Base-by-base conservation (phyloP, 2,113 vertebrate species). In the Daboia siamensis region DNA sequence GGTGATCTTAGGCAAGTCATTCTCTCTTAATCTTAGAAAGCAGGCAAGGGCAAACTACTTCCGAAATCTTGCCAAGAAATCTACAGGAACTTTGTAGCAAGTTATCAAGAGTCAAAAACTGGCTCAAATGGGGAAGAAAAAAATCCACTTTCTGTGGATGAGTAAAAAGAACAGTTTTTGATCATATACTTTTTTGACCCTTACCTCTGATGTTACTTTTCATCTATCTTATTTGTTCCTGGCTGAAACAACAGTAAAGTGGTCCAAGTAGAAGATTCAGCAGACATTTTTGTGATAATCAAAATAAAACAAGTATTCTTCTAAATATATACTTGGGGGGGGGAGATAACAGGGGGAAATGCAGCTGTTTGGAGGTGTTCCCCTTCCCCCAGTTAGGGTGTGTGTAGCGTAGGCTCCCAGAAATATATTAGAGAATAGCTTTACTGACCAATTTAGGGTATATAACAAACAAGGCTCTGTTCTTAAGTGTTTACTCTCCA, bases 401-500 rank as follows among this genome's bases (percentile, higher is more conserved):
- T 93, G 89, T 93, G 87, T 91, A 93, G 91, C 87, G 93, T 94
- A 94, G 95, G 95, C 95, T 92, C 26, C 59, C 96, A 94, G 92
- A 94, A 96, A 4, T 94, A 95, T 95, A 95, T 94, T 89, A 51
- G 44, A 85, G 54, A 61, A 92, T 85, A 55, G 26, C 52, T 88
- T 88, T 93, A 93, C 93, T 95, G 96, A 96, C 93, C 95, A 95
- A 95, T 96, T 96, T 95, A 94, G 94, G 96, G 95, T 89, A 97
- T 94, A 96, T 94, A 96, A 97, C 96, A 97, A 97, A 93, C 95
- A 59, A 95, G 90, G 92, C 92, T 92, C 95, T 96, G 94, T 96
- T 97, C 95, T 90, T 95, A 97, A 95, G 94, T 93, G 94, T 96
- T 95, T 96, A 93, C 88, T 89, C 89, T 92, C 86, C 74, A 93